These are phyloP conservation scores for Lota lota DNA, from an alignment of 2,113 vertebrate species.

Conservation along the genomic window DNA sequence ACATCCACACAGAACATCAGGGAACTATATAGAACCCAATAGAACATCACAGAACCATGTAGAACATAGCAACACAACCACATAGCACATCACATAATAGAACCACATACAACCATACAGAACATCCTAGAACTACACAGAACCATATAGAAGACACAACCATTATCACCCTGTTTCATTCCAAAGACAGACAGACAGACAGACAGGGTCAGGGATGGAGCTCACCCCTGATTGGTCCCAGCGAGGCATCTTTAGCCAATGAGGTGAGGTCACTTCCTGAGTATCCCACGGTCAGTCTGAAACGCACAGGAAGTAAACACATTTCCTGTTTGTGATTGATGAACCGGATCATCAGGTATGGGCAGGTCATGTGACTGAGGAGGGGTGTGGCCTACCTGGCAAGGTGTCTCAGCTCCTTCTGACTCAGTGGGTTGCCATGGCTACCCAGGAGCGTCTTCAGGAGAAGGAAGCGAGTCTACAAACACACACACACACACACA, in stretches of 20 bases:
- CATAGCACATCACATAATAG: too few relatives aligned
- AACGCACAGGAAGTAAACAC: too few relatives aligned
- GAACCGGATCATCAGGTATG: too few relatives aligned
- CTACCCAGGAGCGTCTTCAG: slow-evolving; percentile 91
- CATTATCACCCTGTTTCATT: too few relatives aligned
- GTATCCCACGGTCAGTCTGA: slow-evolving; percentile 86
- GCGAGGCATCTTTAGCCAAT: slow-evolving; percentile 92
- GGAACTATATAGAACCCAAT: too few relatives aligned
- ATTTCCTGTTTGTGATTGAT: too few relatives aligned
- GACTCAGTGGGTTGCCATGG: slow-evolving; percentile 86
- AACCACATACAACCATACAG: background rate
- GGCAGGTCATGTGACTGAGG: too few relatives aligned
- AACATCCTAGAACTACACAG: background rate
- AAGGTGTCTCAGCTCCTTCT: slow-evolving; percentile 83
- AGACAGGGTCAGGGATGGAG: too few relatives aligned
- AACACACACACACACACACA: slow-evolving; percentile 25
- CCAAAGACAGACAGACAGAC: too few relatives aligned
- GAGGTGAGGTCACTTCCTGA: slow-evolving; percentile 95
- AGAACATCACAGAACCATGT: background rate
- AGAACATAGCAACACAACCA: too few relatives aligned
- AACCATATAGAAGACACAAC: too few relatives aligned
- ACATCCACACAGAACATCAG: too few relatives aligned
- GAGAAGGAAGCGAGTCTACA: slow-evolving; percentile 84
- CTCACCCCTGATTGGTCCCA: slow-evolving; percentile 93
- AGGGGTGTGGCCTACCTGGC: slow-evolving; percentile 78